Conservation (phyloP, 2,888 invertebrate genomes). For the Lycophotia porphyrea region DNA sequence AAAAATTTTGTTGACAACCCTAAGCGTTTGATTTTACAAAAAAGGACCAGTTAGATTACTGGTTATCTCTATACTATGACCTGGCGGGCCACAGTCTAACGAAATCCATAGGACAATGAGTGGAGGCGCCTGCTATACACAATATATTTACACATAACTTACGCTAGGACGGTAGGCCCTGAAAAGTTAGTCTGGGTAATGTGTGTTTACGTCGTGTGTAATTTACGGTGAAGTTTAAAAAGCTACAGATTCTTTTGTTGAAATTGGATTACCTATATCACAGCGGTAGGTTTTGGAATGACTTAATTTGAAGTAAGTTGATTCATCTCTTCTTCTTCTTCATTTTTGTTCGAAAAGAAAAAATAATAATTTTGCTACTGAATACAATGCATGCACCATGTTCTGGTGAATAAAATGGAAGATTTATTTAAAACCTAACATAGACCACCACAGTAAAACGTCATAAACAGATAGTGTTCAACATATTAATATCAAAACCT, state of each 20-base stretch:
- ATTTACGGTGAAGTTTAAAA: neutral
- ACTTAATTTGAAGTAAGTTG: neutral
- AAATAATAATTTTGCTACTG: too few species aligned
- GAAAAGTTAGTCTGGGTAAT: slow-evolving; percentile 3
- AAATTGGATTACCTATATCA: neutral
- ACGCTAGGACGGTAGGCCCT: slow-evolving; percentile 21
- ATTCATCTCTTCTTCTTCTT: too few species aligned
- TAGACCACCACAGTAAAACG: neutral
- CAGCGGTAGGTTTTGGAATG: neutral
- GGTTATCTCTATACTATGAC: slow-evolving; percentile 28
- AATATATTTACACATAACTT: slow-evolving; percentile 38
- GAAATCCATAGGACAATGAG: slow-evolving; percentile 71
- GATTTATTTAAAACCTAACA: neutral
- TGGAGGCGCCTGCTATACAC: slow-evolving; percentile 28
- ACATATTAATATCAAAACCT: slow-evolving; percentile 4
- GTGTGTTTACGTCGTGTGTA: neutral
- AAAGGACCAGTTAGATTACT: neutral
- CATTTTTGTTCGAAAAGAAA: neutral
- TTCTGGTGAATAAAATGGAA: neutral
- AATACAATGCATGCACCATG: neutral
- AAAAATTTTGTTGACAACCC: neutral
- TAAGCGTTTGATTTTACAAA: neutral
- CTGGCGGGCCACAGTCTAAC: slow-evolving; percentile 64
- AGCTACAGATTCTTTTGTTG: neutral
- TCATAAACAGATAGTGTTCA: neutral